Percentiles rank a stretch among this genome's conserved stretches.
phyloP scores from a whole-genome alignment of 30 jellyfish, hydroid and myxozoan species.

The Catostylus mosaicus region DNA sequence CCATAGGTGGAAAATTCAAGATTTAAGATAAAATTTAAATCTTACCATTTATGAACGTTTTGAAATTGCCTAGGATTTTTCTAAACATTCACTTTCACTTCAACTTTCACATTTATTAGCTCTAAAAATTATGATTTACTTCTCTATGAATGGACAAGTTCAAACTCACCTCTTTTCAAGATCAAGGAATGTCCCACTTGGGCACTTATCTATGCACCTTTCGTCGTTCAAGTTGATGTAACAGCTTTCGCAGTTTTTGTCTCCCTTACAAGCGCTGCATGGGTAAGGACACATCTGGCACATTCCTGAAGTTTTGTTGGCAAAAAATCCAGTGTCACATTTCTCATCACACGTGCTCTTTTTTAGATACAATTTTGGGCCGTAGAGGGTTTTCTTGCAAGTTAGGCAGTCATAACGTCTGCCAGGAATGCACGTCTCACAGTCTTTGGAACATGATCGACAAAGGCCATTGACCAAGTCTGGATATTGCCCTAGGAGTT shows the following conservation, averaged over 20 bases:
- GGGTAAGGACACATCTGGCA: conserved; percentile 88
- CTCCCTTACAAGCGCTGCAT: conserved; percentile 80
- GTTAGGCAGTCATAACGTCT: conserved; percentile 76
- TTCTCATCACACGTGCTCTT: conserved; percentile 75
- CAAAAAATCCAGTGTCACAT: conserved; percentile 78
- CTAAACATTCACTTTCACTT: too few species aligned
- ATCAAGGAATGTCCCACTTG: conserved; percentile 78
- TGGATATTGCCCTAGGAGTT: conserved; percentile 66
- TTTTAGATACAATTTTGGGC: conserved; percentile 56
- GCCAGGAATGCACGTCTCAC: conserved; percentile 83
- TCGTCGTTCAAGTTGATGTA: conserved; percentile 53
- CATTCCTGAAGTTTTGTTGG: conserved; percentile 70
- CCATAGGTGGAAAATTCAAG: too few species aligned
- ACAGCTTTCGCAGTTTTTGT: conserved; percentile 77
- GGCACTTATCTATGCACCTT: conserved; percentile 83
- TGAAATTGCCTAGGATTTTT: too few species aligned
- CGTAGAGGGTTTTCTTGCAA: conserved; percentile 33
- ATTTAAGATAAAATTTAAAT: too few species aligned
- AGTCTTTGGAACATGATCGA: conserved; percentile 67
- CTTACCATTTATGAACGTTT: too few species aligned
- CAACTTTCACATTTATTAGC: too few species aligned
- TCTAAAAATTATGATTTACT: too few species aligned
- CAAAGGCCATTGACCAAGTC: conserved; percentile 72
- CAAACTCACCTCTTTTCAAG: conserved; percentile 29
- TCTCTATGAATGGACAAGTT: neutral